A percentile compares a stretch with the other conserved stretches of the same genome.
Conservation (phyloP, 2,113 vertebrate species). For the Pterocles orientalis region DNA sequence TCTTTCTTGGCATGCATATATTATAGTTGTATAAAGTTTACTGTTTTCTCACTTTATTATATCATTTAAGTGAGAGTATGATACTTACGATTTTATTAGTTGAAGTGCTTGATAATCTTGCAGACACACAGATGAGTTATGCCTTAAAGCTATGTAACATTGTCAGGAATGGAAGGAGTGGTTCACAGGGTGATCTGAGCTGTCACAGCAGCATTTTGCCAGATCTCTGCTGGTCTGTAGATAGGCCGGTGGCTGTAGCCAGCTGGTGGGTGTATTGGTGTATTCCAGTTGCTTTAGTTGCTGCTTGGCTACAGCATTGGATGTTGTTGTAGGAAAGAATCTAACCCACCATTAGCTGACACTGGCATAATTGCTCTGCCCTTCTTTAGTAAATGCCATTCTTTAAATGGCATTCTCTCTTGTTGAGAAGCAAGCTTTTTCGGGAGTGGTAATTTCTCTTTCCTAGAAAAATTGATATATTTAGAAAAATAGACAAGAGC, state of each 20-base stretch:
- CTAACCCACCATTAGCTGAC: not conserved
- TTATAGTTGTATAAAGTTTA: not conserved
- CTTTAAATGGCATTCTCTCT: not conserved
- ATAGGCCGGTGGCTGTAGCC: accelerated
- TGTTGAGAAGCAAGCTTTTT: not conserved
- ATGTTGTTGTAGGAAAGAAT: not conserved
- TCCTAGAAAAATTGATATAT: not conserved
- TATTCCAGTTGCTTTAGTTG: not conserved
- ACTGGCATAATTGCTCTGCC: not conserved
- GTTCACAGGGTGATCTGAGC: not conserved
- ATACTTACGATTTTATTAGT: not conserved
- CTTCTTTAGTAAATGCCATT: not conserved
- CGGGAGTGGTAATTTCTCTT: not conserved
- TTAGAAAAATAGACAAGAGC: not conserved
- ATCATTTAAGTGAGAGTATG: not conserved
- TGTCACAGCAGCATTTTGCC: not conserved
- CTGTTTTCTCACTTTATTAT: not conserved
- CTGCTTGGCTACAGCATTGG: not conserved
- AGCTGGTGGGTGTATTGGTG: not conserved
- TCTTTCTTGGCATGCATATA: not conserved
- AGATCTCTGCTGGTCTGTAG: not conserved
- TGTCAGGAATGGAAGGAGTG: not conserved
- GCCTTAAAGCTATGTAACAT: not conserved
- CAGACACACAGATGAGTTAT: not conserved
- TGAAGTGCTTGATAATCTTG: not conserved